Conservation (phyloP, 2,797 vertebrate genomes). For the Psittacula derbiana region DNA sequence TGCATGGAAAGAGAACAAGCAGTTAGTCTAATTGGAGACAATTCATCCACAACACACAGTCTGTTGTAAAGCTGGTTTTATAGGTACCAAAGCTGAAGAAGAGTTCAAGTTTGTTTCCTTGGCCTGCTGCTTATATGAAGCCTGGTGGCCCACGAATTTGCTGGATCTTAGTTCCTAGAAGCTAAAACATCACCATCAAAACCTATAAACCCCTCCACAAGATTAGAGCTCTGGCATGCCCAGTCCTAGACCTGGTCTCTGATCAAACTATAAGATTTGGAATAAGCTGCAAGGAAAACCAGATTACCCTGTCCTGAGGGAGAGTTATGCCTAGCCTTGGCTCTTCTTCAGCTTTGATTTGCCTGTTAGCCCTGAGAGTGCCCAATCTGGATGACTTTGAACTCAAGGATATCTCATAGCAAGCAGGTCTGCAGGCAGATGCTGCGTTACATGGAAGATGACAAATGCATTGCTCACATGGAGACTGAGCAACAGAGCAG, state of each 20-base stretch:
- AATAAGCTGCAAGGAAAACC: not conserved
- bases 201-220: not conserved
- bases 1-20: not conserved
- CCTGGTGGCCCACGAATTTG: not conserved
- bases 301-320: not conserved
- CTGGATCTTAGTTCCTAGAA: not conserved
- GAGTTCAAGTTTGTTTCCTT: not conserved
- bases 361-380: not conserved
- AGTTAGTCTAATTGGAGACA: slow-evolving; percentile 45
- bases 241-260: not conserved
- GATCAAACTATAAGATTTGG: not conserved
- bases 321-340: not conserved
- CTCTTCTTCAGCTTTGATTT: not conserved
- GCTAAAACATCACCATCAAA: not conserved
- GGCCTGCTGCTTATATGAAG: not conserved
- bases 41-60: not conserved
- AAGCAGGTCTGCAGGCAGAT: not conserved
- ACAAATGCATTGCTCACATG: not conserved
- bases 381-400: not conserved
- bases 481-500: not conserved
- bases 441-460: accelerated
- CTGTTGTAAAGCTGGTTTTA: slow-evolving; percentile 28
- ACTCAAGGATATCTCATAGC: not conserved
- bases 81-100: slow-evolving; percentile 30
- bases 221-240: not conserved